A percentile compares a stretch with the other conserved stretches of the same genome.
Evolutionary conservation across 2,888 invertebrate genomes (phyloP).

Genomic region (Oxytorus armatus): DNA sequence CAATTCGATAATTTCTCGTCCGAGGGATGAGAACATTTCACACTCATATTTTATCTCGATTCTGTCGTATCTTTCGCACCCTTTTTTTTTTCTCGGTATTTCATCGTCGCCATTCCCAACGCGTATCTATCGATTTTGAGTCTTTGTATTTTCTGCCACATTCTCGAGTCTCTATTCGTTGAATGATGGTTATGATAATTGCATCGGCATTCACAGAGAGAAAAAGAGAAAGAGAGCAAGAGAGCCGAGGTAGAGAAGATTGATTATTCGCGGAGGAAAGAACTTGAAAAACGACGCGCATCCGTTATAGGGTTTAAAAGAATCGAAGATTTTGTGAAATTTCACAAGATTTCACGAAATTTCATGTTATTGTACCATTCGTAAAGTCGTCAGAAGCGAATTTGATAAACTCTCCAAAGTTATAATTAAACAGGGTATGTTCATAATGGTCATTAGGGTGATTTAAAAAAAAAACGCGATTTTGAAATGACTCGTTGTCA

Average conservation of each 20-base stretch:
- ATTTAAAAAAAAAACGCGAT: no score
- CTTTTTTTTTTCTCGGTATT: background rate
- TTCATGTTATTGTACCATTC: no score
- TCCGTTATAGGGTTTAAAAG: no score
- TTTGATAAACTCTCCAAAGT: no score
- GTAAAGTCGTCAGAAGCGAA: no score
- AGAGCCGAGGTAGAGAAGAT: background rate
- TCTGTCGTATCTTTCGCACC: background rate
- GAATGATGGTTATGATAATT: slow-evolving; percentile 20
- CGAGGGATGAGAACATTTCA: slow-evolving; percentile 4
- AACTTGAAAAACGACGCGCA: slow-evolving; percentile 5
- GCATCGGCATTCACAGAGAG: slow-evolving; percentile 20
- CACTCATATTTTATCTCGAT: slow-evolving; percentile 12
- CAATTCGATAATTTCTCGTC: slow-evolving; percentile 45
- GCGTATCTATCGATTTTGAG: slow-evolving; percentile 9
- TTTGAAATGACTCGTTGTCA: no score
- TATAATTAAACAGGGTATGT: no score
- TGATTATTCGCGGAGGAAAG: slow-evolving; percentile 23
- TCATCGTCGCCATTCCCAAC: background rate
- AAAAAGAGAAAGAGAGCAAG: background rate
- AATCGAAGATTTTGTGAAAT: no score
- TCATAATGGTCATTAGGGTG: no score
- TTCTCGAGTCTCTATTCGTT: background rate
- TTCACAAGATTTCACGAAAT: no score
- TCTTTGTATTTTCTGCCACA: slow-evolving; percentile 28